Base-by-base conservation (phyloP, 2,888 invertebrate genomes). In the Mycalesis mineus region DNA sequence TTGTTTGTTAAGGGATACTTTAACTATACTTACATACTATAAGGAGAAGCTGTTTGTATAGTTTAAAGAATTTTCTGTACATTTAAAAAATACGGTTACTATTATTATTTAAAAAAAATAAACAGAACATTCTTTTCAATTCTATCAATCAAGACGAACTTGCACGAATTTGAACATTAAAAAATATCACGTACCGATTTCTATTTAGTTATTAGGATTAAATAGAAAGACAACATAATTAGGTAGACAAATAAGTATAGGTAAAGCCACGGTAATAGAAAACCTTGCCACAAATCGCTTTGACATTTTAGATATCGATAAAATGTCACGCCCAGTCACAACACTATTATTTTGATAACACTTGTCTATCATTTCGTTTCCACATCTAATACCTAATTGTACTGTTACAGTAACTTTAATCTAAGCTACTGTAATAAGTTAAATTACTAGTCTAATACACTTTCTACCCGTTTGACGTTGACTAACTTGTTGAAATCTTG, bases 301-400 rank as follows among this genome's bases (percentile, higher is more conserved):
- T 68, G 65, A 63, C 65, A 68, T 69, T 69, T 66, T 11, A 41
- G 48, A 54, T 48, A 55, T 41, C 52, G 52, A 52, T 44, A 55
- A 11, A 60, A 9, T 44, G 45, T 45, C 53, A 62, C 55, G 55
- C 52, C 37, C 33, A 42, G 49, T 44, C 37, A n/a, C 56, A 47
- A 50, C 49, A 55, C 41, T 41, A 41, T 47, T 41, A 55, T 55
- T 51, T 52, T 33, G 42, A 33, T 52, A 42, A 31, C 33, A 5
- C 42, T 31, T 37, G 31, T 22, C 52, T 52, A 17, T 52, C 33
- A 52, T 42, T 52, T 42, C 5, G 29, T 52, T 52, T 52, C 52
- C 15, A 33, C 52, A 52, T 40, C 40, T 31, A 15, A 41, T 41
- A 15, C 5, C 14, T 8, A 45, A n/a, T n/a, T n/a, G n/a, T n/a